These are phyloP conservation scores for Mongoloraphidia duomilia DNA, from an alignment of 2,888 invertebrate genomes.

Conservation along the genomic window DNA sequence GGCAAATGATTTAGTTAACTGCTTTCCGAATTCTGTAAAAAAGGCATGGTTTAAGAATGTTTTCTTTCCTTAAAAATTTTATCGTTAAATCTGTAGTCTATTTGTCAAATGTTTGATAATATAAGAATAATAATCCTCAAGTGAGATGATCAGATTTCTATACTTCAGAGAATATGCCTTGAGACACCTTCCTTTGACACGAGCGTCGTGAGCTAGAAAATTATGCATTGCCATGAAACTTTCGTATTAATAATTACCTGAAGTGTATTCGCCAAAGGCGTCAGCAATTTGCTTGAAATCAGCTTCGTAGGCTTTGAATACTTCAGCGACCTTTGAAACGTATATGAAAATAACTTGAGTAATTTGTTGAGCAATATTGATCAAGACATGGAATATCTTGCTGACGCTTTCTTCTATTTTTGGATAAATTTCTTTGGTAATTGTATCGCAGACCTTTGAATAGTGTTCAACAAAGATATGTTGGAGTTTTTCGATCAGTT, in stretches of 20 bases:
- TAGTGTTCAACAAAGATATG: slow-evolving; percentile 24
- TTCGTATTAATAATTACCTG: slow-evolving; percentile 25
- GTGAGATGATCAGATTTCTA: too few relatives aligned
- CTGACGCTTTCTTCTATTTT: slow-evolving; percentile 29
- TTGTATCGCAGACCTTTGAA: slow-evolving; percentile 22
- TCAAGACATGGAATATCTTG: slow-evolving; percentile 28
- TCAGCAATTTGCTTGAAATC: slow-evolving; percentile 47
- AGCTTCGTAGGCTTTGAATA: slow-evolving; percentile 49
- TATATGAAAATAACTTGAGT: slow-evolving; percentile 27
- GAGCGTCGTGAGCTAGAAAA: too few relatives aligned
- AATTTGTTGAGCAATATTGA: slow-evolving; percentile 33
- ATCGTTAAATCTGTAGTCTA: too few relatives aligned
- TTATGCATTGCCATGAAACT: too few relatives aligned
- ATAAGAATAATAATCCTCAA: too few relatives aligned
- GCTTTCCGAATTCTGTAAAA: slow-evolving; percentile 25
- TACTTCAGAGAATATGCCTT: too few relatives aligned
- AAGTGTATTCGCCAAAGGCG: slow-evolving; percentile 35
- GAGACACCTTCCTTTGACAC: too few relatives aligned
- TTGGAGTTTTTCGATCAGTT: slow-evolving; percentile 25
- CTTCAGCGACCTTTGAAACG: slow-evolving; percentile 35
- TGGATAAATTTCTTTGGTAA: slow-evolving; percentile 26
- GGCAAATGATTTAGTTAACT: slow-evolving; percentile 17
- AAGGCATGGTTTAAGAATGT: slow-evolving; percentile 3
- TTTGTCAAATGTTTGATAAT: too few relatives aligned
- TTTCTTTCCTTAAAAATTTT: too few relatives aligned